phyloP scores from a whole-genome alignment of 2,797 vertebrate species.

The Ptychadena robeensis region DNA sequence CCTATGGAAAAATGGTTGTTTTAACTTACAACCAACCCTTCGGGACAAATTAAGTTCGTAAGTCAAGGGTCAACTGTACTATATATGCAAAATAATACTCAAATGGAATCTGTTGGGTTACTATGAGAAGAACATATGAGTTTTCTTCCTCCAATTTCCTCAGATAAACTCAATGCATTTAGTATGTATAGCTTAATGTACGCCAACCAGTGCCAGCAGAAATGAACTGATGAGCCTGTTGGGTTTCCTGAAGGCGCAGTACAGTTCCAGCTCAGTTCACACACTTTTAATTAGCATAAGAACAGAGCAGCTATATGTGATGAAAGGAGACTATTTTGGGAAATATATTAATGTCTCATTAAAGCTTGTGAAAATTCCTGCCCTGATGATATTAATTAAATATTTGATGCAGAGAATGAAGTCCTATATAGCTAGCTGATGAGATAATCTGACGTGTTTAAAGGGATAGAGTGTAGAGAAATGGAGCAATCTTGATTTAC shows the following conservation, averaged over 20 bases:
- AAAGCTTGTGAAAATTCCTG: neutral
- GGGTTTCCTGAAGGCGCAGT: neutral
- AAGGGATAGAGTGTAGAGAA: neutral
- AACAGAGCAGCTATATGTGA: neutral
- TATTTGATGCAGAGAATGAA: neutral
- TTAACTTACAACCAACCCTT: too few species aligned
- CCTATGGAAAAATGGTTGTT: too few species aligned
- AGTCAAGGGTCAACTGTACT: too few species aligned
- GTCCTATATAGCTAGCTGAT: neutral
- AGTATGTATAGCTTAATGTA: neutral
- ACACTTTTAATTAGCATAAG: neutral
- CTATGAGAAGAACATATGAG: neutral
- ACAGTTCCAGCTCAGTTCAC: neutral
- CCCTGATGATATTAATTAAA: conserved; percentile 4
- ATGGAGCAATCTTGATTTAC: too few species aligned
- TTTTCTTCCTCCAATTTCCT: neutral
- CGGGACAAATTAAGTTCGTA: too few species aligned
- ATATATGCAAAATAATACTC: too few species aligned
- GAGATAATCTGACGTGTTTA: neutral
- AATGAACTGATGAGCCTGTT: neutral
- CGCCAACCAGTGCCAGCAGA: neutral
- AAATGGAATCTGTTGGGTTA: too few species aligned
- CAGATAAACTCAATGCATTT: too few species aligned
- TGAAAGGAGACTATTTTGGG: neutral
- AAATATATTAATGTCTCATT: conserved; percentile 6